A percentile compares a stretch with the other conserved stretches of the same genome.
These are phyloP conservation scores for Vultur gryphus DNA, from an alignment of 2,797 vertebrate species.

Conservation along the genomic window DNA sequence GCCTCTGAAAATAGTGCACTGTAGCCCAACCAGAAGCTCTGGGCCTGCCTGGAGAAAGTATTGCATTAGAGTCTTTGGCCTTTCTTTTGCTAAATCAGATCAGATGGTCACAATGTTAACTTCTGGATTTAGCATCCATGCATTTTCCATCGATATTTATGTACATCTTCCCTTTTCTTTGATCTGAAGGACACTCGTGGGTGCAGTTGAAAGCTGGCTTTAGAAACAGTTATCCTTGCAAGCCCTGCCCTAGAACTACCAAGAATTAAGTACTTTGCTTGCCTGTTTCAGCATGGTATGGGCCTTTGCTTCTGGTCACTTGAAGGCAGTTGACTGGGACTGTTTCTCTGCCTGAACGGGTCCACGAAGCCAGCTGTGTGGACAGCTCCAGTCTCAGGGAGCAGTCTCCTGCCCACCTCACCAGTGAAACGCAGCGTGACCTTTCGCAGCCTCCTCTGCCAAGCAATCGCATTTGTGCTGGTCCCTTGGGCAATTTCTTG, in stretches of 20 bases:
- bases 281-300: neutral
- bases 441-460: neutral
- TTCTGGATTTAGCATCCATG: neutral
- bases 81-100: neutral
- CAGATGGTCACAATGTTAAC: neutral
- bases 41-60: neutral
- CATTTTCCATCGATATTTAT: neutral
- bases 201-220: neutral
- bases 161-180: neutral
- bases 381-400: neutral
- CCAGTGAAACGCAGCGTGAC: rapidly evolving
- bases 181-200: neutral
- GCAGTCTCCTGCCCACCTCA: neutral
- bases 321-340: neutral
- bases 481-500: neutral
- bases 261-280: neutral
- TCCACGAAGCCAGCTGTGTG: rapidly evolving
- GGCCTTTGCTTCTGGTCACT: neutral
- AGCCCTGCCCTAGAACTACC: neutral
- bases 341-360: neutral
- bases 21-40: neutral
- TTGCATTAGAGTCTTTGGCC: neutral
- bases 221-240: neutral
- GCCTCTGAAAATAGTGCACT: neutral
- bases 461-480: neutral